Evolutionary conservation across 2,888 invertebrate genomes (phyloP).

Genomic region (Aethes cnicana): DNA sequence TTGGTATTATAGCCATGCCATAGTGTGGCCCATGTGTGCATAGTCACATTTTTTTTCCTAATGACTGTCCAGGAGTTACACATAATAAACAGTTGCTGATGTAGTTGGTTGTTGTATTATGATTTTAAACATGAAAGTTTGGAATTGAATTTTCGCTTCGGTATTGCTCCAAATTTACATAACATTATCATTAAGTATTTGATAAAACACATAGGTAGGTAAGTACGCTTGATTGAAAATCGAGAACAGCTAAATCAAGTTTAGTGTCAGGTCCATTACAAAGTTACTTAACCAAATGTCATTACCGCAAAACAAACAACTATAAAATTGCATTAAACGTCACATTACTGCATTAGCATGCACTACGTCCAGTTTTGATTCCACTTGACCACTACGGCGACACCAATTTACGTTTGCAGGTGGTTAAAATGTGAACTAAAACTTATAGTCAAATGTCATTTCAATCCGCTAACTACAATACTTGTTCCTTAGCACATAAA

Average conservation of each 20-base stretch:
- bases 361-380: slow-evolving; percentile 36
- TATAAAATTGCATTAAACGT: slow-evolving; percentile 23
- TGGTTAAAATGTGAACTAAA: slow-evolving; percentile 33
- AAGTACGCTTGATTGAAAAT: background rate
- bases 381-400: slow-evolving; percentile 1
- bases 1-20: too few relatives aligned
- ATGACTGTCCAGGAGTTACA: too few relatives aligned
- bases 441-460: background rate
- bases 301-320: slow-evolving; percentile 20
- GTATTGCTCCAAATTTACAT: too few relatives aligned
- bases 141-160: too few relatives aligned
- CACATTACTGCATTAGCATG: slow-evolving; percentile 14
- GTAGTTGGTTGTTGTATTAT: too few relatives aligned
- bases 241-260: background rate
- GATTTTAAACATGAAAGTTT: too few relatives aligned
- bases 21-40: too few relatives aligned
- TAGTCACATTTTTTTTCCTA: too few relatives aligned
- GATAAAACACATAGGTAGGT: too few relatives aligned
- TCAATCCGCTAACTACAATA: background rate
- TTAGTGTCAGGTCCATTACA: too few relatives aligned
- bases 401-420: slow-evolving; percentile 2
- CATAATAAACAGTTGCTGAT: too few relatives aligned
- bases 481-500: background rate
- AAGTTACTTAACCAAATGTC: slow-evolving; percentile 9
- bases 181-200: too few relatives aligned